Conservation (phyloP, 2,888 invertebrate genomes). For the Microctonus brassicae region DNA sequence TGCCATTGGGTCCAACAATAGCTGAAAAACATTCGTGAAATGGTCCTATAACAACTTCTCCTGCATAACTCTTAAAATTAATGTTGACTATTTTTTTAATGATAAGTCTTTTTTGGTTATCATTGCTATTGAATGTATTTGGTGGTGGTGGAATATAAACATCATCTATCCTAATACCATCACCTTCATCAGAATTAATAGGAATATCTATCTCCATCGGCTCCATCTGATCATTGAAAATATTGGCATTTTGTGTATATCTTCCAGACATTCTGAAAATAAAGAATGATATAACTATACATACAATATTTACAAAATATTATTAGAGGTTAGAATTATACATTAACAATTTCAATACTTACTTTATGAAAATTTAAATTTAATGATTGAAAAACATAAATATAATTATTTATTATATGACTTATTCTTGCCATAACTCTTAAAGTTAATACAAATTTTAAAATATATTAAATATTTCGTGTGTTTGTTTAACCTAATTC, state of each 20-base stretch:
- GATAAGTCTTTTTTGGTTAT: conserved; percentile 84
- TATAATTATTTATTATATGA: no score
- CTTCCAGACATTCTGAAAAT: conserved; percentile 39
- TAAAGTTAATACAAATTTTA: no score
- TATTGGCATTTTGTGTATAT: conserved; percentile 31
- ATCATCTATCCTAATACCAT: conserved; percentile 80
- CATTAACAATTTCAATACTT: no score
- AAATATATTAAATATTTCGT: no score
- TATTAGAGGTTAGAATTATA: no score
- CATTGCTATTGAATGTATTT: conserved; percentile 77
- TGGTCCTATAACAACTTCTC: conserved; percentile 86
- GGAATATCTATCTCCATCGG: background rate
- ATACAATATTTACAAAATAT: no score
- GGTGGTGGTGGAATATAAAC: conserved; percentile 88
- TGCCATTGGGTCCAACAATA: conserved; percentile 98
- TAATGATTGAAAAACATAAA: no score
- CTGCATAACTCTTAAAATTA: conserved; percentile 98
- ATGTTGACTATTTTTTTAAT: conserved; percentile 91
- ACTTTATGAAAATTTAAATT: no score
- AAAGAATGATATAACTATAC: no score
- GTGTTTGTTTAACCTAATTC: no score
- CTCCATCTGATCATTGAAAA: conserved; percentile 33
- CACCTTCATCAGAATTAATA: conserved; percentile 65
- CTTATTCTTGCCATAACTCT: no score
- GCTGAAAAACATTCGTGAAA: conserved; percentile 98